phyloP scores from a whole-genome alignment of 2,113 vertebrate genomes.

The Hiodon alosoides region DNA sequence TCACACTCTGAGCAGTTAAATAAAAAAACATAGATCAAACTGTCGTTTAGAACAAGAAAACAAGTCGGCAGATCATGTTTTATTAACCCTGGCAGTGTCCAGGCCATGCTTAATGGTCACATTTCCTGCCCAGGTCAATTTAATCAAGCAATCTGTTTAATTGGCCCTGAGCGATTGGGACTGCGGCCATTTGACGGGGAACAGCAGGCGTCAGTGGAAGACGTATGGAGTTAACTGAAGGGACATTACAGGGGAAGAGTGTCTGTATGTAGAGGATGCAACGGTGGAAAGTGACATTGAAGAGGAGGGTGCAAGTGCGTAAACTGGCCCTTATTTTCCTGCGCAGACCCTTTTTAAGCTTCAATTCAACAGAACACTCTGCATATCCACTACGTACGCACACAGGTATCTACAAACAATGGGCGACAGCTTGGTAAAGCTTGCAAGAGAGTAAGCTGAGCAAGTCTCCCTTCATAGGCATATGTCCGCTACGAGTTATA shows the following conservation, averaged over 20 bases:
- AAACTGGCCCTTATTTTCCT: no score
- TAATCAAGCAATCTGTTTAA: slow-evolving; percentile 19
- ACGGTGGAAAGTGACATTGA: neutral
- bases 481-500: no score
- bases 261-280: neutral
- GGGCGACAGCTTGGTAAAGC: no score
- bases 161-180: slow-evolving; percentile 12
- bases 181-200: no score
- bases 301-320: neutral
- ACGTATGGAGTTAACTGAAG: slow-evolving; percentile 11
- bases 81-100: neutral
- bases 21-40: neutral
- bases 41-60: neutral
- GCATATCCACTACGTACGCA: no score
- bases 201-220: neutral
- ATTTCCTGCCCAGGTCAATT: slow-evolving; percentile 18
- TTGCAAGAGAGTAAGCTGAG: no score
- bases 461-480: no score
- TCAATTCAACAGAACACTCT: no score
- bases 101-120: slow-evolving; percentile 1
- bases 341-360: no score
- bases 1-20: neutral
- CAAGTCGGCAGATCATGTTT: neutral
- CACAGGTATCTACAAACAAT: no score
- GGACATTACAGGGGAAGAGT: neutral